Conservation (phyloP, 2,888 invertebrate species). For the Scaptomyza parva region DNA sequence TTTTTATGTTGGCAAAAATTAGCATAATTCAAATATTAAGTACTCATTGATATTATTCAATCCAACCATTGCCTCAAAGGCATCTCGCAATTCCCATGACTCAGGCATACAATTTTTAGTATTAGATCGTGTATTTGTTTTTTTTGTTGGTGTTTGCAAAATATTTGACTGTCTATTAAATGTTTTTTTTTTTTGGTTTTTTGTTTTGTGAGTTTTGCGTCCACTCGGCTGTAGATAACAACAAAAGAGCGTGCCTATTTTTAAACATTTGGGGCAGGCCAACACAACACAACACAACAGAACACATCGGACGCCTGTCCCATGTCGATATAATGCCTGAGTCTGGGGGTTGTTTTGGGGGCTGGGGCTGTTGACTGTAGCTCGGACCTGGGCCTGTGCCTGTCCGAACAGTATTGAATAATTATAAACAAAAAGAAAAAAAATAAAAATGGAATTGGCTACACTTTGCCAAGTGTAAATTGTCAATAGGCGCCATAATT, state of each 20-base stretch:
- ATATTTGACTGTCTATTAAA: conserved; percentile 25
- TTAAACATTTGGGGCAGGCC: conserved; percentile 77
- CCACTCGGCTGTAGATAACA: conserved; percentile 61
- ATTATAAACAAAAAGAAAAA: conserved; percentile 61
- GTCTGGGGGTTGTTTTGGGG: conserved; percentile 17
- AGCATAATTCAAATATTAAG: conserved; percentile 57
- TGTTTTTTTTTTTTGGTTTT: conserved; percentile 17
- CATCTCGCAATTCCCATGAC: conserved; percentile 60
- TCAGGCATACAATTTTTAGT: conserved; percentile 36
- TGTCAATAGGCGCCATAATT: conserved; percentile 55
- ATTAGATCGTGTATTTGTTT: not conserved
- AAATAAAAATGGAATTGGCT: conserved; percentile 51
- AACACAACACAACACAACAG: too few species aligned
- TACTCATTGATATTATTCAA: conserved; percentile 56
- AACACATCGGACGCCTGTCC: conserved; percentile 52
- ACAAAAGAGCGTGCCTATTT: conserved; percentile 65
- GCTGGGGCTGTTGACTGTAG: not conserved
- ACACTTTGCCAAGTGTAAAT: conserved; percentile 51
- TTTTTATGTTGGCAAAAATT: conserved; percentile 54
- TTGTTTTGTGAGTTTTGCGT: conserved; percentile 45
- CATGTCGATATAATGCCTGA: conserved; percentile 61
- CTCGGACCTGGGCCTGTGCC: conserved; percentile 25
- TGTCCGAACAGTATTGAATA: conserved; percentile 66
- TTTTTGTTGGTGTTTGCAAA: conserved; percentile 13
- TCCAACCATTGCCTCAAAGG: conserved; percentile 43